Base-by-base conservation (phyloP, 2,797 vertebrate genomes). In the Prunella strophiata region DNA sequence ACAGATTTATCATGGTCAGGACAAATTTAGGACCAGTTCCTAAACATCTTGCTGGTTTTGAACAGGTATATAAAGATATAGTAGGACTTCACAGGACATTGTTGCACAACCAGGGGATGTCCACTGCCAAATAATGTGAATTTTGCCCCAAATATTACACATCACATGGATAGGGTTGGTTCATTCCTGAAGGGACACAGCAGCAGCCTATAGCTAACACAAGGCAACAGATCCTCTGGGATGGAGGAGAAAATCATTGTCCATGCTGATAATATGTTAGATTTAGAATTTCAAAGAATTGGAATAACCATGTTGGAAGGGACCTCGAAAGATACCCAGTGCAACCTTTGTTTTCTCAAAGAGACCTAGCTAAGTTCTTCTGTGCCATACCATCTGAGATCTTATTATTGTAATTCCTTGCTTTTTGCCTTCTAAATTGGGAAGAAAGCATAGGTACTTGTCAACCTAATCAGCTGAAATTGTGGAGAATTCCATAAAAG, bases 381-480 rank as follows among this genome's bases (percentile, higher is more conserved):
- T 52, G 38, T 77, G 85, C 42, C 65, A 42, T 27, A 30, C 16
- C 29, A n/a, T 38, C 63, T 74, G 45, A 83, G 91, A 94, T 87
- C 25, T 88, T 85, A 58, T 65, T 87, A 72, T 38, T n/a, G 11
- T 67, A 92, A 54, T 62, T 86, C 29, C 29, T 36, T 20, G 22
- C 1, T 63, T 61, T 77, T 48, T 66, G 5, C 19, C 96, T 94
- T 61, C 73, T 79, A 16, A 87, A 68, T 86, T 88, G 85, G 51
- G 51, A 91, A 48, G 59, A 83, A 94, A 42, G 30, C 78, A 55
- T 22, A 93, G 40, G 87, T 57, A 21, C 16, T 15, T 86, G 16
- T 40, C 81, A 36, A 34, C 19, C 51, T 88, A 89, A 92, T 94
- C 78, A 84, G 61, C 52, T 94, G 83, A 89, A 96, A 93, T 84